A percentile compares a stretch with the other conserved stretches of the same genome.
phyloP scores from a whole-genome alignment of 2,113 vertebrate genomes.

The Emberiza fucata region DNA sequence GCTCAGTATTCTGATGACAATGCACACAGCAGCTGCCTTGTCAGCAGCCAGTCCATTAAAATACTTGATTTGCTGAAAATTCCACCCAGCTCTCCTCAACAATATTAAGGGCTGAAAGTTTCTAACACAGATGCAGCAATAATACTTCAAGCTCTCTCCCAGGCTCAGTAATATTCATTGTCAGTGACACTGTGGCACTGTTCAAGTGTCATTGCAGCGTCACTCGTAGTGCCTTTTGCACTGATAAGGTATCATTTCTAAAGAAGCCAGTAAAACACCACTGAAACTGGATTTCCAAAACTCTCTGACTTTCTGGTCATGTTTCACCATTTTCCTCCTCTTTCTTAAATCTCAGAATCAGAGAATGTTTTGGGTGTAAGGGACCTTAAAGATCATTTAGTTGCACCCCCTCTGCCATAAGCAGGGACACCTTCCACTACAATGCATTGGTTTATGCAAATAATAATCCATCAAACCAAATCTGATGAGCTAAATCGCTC shows the following conservation, averaged over 20 bases:
- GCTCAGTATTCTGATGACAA: background rate
- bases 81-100: background rate
- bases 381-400: background rate
- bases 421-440: background rate
- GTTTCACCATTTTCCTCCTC: background rate
- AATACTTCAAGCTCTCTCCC: background rate
- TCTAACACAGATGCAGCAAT: background rate
- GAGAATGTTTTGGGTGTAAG: background rate
- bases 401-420: rapidly evolving
- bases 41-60: slow-evolving; percentile 17
- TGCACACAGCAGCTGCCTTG: background rate
- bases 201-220: background rate
- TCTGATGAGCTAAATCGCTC: background rate
- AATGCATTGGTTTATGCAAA: background rate
- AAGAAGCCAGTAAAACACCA: background rate
- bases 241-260: background rate
- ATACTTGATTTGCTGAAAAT: slow-evolving; percentile 29
- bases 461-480: background rate
- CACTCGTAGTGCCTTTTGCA: background rate
- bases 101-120: background rate
- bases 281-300: background rate
- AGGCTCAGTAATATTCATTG: background rate
- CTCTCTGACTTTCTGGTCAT: background rate
- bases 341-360: background rate
- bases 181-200: background rate